These are phyloP conservation scores for Eupithecia centaureata DNA, from an alignment of 2,888 invertebrate genomes.

Conservation along the genomic window DNA sequence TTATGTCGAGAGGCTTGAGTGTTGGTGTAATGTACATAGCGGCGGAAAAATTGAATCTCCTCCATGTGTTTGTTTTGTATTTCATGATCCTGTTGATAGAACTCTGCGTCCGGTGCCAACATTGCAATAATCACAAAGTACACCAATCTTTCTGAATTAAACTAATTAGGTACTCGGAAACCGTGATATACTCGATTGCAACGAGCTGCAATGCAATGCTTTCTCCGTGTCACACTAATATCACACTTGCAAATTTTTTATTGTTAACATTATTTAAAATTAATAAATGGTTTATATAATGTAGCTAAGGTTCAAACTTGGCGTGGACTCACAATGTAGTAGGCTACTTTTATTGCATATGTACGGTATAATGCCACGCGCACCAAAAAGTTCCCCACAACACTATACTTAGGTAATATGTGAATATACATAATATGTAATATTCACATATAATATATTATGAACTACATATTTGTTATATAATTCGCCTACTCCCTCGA, in stretches of 20 bases:
- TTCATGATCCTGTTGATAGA: slow-evolving; percentile 32
- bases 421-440: too few relatives aligned
- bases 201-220: neutral
- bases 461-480: too few relatives aligned
- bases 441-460: too few relatives aligned
- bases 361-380: too few relatives aligned
- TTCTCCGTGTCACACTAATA: neutral
- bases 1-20: slow-evolving; percentile 62
- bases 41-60: slow-evolving; percentile 50
- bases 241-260: neutral
- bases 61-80: slow-evolving; percentile 48
- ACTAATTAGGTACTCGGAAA: too few relatives aligned
- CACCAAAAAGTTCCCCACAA: too few relatives aligned
- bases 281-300: neutral
- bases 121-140: neutral
- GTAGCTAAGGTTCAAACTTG: neutral
- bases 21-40: slow-evolving; percentile 24
- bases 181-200: neutral
- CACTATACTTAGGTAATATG: too few relatives aligned
- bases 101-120: neutral
- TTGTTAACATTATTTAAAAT: too few relatives aligned
- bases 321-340: neutral
- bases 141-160: too few relatives aligned
- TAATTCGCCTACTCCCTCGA: neutral
- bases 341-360: too few relatives aligned